Evolutionary conservation across 2,888 invertebrate species (phyloP), one percentile per base, ranked within the genome.

Genomic region (Papilio protenor): DNA sequence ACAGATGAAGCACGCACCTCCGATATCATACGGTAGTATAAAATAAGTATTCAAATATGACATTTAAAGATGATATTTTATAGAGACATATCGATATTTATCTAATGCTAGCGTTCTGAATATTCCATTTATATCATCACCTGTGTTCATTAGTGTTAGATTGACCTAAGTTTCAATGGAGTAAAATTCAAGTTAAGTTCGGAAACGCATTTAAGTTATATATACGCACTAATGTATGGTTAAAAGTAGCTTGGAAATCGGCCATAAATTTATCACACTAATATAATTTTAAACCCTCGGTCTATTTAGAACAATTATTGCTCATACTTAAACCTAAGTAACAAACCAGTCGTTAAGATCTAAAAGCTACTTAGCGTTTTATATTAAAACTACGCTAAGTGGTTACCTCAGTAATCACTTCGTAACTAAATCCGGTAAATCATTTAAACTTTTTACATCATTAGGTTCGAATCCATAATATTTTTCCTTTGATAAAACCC

Each of bases 1-100:
- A 77, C 73, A 52, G 77, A 77, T 77, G 69, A 73, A 73, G 77
- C 69, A 57, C 77, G 40, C 73, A 77, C 64, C n/a, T 52, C 49
- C 21, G 49, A 40, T 21, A 47, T 23, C 10, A 16, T 73, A 70
- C 74, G 16, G 71, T 72, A 64, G 74, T 57, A 45, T 47, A 69
- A 77, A 40, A 74, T 59, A 70, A 45, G 47, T 47, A 73, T 73
- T n/a, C 40, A 52, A 27, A 59, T n/a, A 45, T 59, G 10, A 77
- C 40, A 77, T 59, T 27, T 49, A 47, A 69, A 52, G 21, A 66
- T 52, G n/a, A 55, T 55, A 72, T 72, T 55, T 55, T 12, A 47
- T 21, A 10, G 21, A 10, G n/a, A 59, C 21, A 2, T 59, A 10
- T 3, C 12, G 57, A 11, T 21, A 57, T 21, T n/a, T 52, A 18